Base-by-base conservation (phyloP, 2,113 vertebrate genomes). In the Paramisgurnus dabryanus region DNA sequence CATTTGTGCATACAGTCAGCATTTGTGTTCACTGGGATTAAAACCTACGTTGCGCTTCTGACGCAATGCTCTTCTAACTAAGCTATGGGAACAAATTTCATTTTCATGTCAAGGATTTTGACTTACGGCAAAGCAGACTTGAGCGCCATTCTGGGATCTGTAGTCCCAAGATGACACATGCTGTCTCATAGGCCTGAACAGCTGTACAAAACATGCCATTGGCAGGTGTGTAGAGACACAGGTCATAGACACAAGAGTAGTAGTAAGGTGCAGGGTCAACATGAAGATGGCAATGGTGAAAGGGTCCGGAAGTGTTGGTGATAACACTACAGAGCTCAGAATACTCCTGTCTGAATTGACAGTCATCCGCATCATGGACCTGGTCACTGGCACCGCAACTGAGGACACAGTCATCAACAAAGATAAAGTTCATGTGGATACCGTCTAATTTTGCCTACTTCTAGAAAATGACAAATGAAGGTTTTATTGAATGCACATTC, bases 211-310 rank as follows among this genome's bases (percentile, higher is more conserved):
- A 53, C 39, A 7, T 87, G 64, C 86, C 76, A 18, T 91, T 85
- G 3, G 82, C 68, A n/a, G 80, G 87, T 82, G 91, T 88, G 82
- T 92, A 93, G 66, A 83, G 82, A 3, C 83, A 91, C 8, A 91
- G 55, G 6, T 93, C 91, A 73, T 86, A 86, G 22, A 90, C 85
- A 15, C 91, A 92, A 75, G 91, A 69, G 13, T 4, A 85, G 68
- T 87, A 82, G 67, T 87, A 92, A 0, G 85, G 81, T 0, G 73
- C 47, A 2, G 78, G 91, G 65, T 88, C 67, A 64, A 90, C 83
- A 4, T 82, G 0, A 0, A 75, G 34, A 0, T 88, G 86, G 73
- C 93, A 92, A 72, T 84, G 87, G 0, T 80, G 73, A 57, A 91
- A 92, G 17, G 91, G 87, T 0, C 93, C 87, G 0, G 83, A 89